Evolutionary conservation across 2,113 vertebrate species (phyloP).

Genomic region (Romanogobio albipinnatus): DNA sequence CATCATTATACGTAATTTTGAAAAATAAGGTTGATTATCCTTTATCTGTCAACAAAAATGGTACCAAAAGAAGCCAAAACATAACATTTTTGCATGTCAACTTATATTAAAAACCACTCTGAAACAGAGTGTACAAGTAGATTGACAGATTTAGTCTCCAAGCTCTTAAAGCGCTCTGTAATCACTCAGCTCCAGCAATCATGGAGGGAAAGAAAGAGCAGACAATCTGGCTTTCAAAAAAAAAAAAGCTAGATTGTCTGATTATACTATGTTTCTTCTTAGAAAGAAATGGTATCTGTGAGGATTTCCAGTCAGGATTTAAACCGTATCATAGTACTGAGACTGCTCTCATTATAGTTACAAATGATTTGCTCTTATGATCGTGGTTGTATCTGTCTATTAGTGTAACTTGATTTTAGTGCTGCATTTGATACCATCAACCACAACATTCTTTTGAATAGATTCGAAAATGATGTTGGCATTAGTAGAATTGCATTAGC

Average conservation of each 20-base stretch:
- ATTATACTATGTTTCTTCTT: too few relatives aligned
- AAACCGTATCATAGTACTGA: too few relatives aligned
- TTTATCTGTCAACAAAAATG: background rate
- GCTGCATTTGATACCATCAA: too few relatives aligned
- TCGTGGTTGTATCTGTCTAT: too few relatives aligned
- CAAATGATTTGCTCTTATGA: too few relatives aligned
- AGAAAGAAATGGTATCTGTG: too few relatives aligned
- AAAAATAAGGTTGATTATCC: background rate
- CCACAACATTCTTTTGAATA: too few relatives aligned
- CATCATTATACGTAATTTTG: background rate
- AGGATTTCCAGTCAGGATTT: too few relatives aligned
- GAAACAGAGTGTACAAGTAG: background rate
- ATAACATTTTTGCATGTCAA: background rate
- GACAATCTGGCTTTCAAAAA: background rate
- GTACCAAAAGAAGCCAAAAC: background rate
- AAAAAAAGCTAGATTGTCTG: background rate
- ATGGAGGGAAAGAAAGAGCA: background rate
- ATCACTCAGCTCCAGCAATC: conserved; percentile 2
- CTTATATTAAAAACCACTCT: background rate
- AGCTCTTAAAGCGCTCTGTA: background rate
- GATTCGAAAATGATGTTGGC: too few relatives aligned
- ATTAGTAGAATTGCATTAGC: too few relatives aligned
- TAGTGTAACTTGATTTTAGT: too few relatives aligned
- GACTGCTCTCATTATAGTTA: too few relatives aligned
- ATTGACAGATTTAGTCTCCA: background rate